Evolutionary conservation across 2,113 vertebrate genomes (phyloP), one percentile per base, ranked within the genome.

Genomic region (Xiphorhynchus elegans): DNA sequence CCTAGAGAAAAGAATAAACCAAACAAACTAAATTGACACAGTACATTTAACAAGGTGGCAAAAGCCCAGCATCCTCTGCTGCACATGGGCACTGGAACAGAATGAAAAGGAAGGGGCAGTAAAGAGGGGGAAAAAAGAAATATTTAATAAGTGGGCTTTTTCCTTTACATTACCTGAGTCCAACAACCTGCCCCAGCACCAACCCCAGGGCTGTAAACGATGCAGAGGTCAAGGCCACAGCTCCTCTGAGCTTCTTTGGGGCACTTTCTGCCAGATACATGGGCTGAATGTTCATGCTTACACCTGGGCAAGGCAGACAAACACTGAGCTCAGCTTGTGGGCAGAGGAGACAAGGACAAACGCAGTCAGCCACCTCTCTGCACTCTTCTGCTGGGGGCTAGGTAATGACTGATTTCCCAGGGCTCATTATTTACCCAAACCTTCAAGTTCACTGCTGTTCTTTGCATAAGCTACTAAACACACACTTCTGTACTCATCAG

Each of bases 181-280:
- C 98, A 1, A 99, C 97, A 68, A 99, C 97, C 94, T 99, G 99
- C 33, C 98, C 99, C 81, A 99, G 84, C 64, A 99, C 95, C 8
- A 99, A 92, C 25, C 99, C 99, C 49, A 99, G 98, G 33, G 99
- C 97, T 37, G 98, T 98, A 87, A 99, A 99, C 0, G 98, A 97
- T 55, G 99, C 98, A 13, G 98, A 99, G 11, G 98, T 98, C 96
- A 99, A 88, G 40, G 99, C 97, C 85, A 98, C 95, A 2, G 98
- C 98, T 64, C 99, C 99, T 72, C 99, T 96, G 47, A 99, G 95
- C 84, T 99, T 98, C 97, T 98, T 99, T 29, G 99, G 98, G 19
- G 98, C 98, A 29, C 98, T 99, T 95, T 99, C 99, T 37, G 98
- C 99, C 95, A 99, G 98, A 81, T 99, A 99, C 99, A 99, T 99